Evolutionary conservation across 2,797 vertebrate genomes (phyloP).

Genomic region (Falco biarmicus): DNA sequence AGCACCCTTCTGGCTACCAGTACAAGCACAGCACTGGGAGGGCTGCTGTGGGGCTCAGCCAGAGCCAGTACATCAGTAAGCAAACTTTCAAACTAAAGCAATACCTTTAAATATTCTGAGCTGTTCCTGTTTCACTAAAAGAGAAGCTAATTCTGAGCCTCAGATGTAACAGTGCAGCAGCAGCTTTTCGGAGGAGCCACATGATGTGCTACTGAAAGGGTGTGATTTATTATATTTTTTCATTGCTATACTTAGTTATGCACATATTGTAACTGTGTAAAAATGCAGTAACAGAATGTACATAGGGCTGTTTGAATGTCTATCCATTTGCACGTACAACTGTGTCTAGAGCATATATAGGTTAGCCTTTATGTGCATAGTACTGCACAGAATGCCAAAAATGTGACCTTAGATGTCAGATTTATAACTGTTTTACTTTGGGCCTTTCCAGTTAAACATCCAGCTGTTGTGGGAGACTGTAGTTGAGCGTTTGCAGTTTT

Average conservation of each 20-base stretch:
- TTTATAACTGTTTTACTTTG: background rate
- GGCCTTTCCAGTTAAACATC: background rate
- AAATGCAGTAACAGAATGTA: constrained; percentile 34
- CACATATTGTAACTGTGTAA: background rate
- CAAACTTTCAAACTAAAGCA: background rate
- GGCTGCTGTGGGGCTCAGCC: too few species aligned
- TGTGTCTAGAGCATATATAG: background rate
- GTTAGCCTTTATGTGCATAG: background rate
- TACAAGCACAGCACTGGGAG: too few species aligned
- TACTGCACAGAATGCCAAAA: background rate
- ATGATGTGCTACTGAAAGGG: constrained; percentile 12
- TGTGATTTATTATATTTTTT: constrained; percentile 42
- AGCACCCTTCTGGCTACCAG: too few species aligned
- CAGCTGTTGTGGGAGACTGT: background rate
- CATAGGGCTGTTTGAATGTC: background rate
- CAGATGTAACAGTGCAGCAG: background rate
- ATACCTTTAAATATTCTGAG: background rate
- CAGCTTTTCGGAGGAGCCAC: background rate
- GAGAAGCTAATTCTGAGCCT: background rate
- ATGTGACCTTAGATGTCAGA: constrained; percentile 13
- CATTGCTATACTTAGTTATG: constrained; percentile 24
- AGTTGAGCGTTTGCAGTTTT: background rate
- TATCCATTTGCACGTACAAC: background rate
- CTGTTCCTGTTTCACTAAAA: background rate
- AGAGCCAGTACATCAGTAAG: background rate